phyloP scores from a whole-genome alignment of 2,888 invertebrate genomes.

The Tortrix viridana region DNA sequence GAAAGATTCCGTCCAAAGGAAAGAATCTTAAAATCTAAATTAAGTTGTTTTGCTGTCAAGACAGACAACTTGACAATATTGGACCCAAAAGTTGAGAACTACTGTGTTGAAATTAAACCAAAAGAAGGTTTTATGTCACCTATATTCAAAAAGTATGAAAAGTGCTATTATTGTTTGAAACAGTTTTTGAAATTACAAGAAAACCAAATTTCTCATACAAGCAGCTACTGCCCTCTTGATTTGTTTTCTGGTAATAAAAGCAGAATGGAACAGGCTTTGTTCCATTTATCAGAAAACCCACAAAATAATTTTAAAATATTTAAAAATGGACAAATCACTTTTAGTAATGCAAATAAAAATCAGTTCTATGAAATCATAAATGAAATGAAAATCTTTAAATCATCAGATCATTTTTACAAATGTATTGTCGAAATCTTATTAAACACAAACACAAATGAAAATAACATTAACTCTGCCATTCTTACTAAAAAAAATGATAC shows the following conservation, averaged over 20 bases:
- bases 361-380: constrained; percentile 52
- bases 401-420: constrained; percentile 56
- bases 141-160: constrained; percentile 59
- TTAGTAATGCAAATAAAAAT: constrained; percentile 51
- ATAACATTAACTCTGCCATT: constrained; percentile 40
- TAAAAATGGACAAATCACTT: constrained; percentile 64
- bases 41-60: constrained; percentile 73
- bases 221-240: constrained; percentile 88
- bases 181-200: constrained; percentile 82
- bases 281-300: constrained; percentile 80
- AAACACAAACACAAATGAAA: constrained; percentile 44
- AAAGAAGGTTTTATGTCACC: constrained; percentile 86
- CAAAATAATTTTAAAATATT: constrained; percentile 87
- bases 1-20: constrained; percentile 60
- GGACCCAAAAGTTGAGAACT: constrained; percentile 59
- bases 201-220: constrained; percentile 76
- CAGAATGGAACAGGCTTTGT: constrained; percentile 83
- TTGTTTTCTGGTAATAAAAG: constrained; percentile 86
- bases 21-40: constrained; percentile 69
- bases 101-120: constrained; percentile 87
- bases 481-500: constrained; percentile 30
- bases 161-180: constrained; percentile 85
- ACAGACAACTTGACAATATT: constrained; percentile 72
- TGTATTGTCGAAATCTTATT: constrained; percentile 62
- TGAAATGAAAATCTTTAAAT: constrained; percentile 50